Conservation (phyloP, 64 coral and sea anemone genomes). For the Dendrophyllia cribrosa region DNA sequence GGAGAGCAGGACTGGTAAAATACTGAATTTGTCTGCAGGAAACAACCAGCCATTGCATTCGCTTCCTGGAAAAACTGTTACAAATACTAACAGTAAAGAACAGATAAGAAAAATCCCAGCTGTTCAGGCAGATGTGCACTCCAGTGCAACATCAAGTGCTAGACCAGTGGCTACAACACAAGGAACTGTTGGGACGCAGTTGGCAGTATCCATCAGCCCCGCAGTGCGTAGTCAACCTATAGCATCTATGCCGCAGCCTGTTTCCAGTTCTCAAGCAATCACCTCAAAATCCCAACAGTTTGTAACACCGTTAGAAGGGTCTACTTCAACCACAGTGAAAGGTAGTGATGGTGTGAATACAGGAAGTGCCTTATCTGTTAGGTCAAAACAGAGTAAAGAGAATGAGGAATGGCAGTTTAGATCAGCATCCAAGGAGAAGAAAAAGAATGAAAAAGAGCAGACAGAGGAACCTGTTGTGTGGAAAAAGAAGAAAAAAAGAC, state of each 20-base stretch:
- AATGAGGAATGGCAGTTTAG: conserved; percentile 38
- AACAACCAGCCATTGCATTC: neutral
- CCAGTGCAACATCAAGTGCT: neutral
- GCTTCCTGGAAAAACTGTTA: neutral
- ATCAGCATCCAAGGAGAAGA: conserved; percentile 18
- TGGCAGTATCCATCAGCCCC: neutral
- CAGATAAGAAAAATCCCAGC: neutral
- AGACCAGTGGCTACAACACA: conserved; percentile 40
- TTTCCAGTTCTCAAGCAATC: neutral
- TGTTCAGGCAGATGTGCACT: neutral
- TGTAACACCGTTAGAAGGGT: neutral
- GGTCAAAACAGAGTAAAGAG: neutral
- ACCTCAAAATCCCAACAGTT: neutral
- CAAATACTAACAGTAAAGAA: neutral
- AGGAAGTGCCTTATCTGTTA: neutral
- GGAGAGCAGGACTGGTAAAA: neutral
- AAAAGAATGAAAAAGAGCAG: conserved; percentile 73
- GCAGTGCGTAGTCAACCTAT: conserved; percentile 15
- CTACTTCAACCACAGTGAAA: conserved; percentile 17
- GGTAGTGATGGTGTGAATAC: neutral
- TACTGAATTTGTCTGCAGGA: neutral
- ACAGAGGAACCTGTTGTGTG: conserved; percentile 46
- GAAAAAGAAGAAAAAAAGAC: conserved; percentile 81
- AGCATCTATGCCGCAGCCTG: conserved; percentile 2
- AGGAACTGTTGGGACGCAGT: neutral